A percentile compares a stretch with the other conserved stretches of the same genome.
Conservation (phyloP, 2,888 invertebrate species). For the Invenusta paracnida region DNA sequence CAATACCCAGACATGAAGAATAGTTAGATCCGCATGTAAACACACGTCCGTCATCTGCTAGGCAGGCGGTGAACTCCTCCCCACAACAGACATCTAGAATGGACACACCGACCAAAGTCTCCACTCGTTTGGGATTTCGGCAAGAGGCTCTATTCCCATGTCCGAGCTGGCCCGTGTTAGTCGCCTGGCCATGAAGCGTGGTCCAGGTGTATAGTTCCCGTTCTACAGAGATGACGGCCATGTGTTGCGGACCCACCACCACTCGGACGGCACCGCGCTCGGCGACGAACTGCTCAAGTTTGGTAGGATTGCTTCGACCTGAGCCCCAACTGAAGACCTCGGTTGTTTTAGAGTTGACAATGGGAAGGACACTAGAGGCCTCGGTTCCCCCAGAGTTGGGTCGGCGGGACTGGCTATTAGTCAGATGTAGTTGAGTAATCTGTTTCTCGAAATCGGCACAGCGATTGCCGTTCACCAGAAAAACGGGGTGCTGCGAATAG, state of each 20-base stretch:
- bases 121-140: constrained; percentile 57
- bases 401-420: neutral
- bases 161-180: constrained; percentile 56
- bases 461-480: neutral
- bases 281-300: constrained; percentile 55
- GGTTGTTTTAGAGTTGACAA: constrained; percentile 51
- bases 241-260: constrained; percentile 55
- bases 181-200: constrained; percentile 48
- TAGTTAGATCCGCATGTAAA: constrained; percentile 59
- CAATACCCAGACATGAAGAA: constrained; percentile 57
- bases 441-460: neutral
- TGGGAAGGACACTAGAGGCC: neutral
- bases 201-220: constrained; percentile 60
- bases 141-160: constrained; percentile 57
- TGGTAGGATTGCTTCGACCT: constrained; percentile 56
- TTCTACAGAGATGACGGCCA: constrained; percentile 59
- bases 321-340: constrained; percentile 60
- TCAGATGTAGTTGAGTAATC: neutral
- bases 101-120: constrained; percentile 52
- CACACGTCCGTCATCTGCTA: constrained; percentile 56
- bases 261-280: constrained; percentile 56
- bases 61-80: constrained; percentile 58
- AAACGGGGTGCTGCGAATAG: neutral
- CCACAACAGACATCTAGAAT: constrained; percentile 58
- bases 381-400: neutral